Conservation (phyloP, 2,113 vertebrate genomes). For the Nibea albiflora region DNA sequence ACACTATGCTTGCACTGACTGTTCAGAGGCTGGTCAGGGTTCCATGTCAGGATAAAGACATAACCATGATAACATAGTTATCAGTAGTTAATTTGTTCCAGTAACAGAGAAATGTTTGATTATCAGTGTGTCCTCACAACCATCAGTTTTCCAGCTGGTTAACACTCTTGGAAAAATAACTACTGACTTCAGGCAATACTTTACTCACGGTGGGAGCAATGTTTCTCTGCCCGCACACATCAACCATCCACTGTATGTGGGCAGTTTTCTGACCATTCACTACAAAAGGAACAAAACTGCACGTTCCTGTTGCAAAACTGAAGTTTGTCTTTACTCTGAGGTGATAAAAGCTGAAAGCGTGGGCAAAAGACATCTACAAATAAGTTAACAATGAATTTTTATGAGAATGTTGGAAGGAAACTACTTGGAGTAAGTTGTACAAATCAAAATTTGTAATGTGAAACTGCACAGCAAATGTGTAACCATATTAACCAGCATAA, state of each 20-base stretch:
- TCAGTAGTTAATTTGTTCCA: not conserved
- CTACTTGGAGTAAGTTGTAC: not conserved
- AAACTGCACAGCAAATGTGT: not conserved
- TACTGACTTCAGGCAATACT: not conserved
- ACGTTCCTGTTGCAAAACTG: not conserved
- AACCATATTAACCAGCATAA: not conserved
- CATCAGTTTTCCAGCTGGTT: not conserved
- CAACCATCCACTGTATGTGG: not conserved
- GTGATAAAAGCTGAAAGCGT: not conserved
- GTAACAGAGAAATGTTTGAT: not conserved
- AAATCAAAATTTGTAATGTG: not conserved
- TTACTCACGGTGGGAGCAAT: not conserved
- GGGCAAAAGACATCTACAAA: not conserved
- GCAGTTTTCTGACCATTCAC: not conserved
- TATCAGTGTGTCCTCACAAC: not conserved
- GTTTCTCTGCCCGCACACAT: not conserved
- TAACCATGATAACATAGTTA: not conserved
- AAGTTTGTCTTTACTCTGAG: not conserved
- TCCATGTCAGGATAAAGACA: not conserved
- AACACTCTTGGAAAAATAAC: accelerated
- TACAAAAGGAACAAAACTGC: not conserved
- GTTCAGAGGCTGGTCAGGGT: not conserved
- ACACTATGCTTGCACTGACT: not conserved
- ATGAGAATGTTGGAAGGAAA: not conserved
- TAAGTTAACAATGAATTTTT: not conserved